phyloP scores from a whole-genome alignment of 2,888 invertebrate species.

The Xylota sylvarum region DNA sequence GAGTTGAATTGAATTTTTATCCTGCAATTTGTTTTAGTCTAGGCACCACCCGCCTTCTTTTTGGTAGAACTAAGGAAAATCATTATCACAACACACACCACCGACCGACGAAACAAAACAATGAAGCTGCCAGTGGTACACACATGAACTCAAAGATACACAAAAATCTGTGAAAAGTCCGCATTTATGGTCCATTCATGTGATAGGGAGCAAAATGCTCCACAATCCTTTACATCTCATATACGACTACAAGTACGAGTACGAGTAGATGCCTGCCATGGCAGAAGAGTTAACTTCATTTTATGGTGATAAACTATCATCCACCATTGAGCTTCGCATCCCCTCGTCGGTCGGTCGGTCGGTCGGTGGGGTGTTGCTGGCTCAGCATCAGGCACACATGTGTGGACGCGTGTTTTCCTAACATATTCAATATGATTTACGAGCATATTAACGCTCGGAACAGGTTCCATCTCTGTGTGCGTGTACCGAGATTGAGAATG shows the following conservation, averaged over 20 bases:
- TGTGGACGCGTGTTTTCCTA: slow-evolving; percentile 50
- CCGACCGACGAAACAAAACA: slow-evolving; percentile 14
- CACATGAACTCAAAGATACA: slow-evolving; percentile 22
- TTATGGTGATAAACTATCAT: slow-evolving; percentile 68
- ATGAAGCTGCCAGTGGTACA: background rate
- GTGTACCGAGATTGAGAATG: slow-evolving; percentile 39
- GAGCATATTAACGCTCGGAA: slow-evolving; percentile 61
- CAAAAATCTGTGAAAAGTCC: slow-evolving; percentile 41
- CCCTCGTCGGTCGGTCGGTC: too few species aligned
- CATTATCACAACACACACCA: slow-evolving; percentile 23
- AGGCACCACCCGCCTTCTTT: background rate
- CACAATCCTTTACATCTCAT: slow-evolving; percentile 57
- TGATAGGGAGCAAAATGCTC: slow-evolving; percentile 24
- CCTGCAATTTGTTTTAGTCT: slow-evolving; percentile 35
- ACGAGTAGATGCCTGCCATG: slow-evolving; percentile 23
- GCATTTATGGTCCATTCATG: slow-evolving; percentile 50
- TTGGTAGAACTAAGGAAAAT: background rate
- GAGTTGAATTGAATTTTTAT: slow-evolving; percentile 54
- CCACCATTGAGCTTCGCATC: slow-evolving; percentile 30
- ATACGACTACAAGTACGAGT: background rate
- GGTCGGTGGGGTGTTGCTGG: slow-evolving; percentile 8
- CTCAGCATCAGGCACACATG: slow-evolving; percentile 28
- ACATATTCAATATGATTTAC: slow-evolving; percentile 70
- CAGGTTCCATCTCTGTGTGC: slow-evolving; percentile 26
- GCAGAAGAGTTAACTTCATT: slow-evolving; percentile 60